phyloP scores from a whole-genome alignment of 92 coral and sea anemone genomes.

The Epizoanthus scotinus region DNA sequence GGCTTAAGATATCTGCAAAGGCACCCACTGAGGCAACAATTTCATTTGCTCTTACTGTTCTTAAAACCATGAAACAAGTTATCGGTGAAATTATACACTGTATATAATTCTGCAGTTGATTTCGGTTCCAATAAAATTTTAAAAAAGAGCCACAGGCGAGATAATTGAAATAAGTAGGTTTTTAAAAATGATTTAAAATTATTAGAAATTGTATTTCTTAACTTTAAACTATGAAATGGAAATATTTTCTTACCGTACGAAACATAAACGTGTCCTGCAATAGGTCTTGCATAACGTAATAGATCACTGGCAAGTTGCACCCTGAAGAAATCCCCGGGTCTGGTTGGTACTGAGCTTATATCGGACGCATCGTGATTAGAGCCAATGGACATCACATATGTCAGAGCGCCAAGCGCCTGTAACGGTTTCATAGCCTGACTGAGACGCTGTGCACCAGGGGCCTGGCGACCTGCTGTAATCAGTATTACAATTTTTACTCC shows the following conservation, averaged over 20 bases:
- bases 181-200: no score
- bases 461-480: constrained; percentile 24
- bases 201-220: no score
- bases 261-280: constrained; percentile 29
- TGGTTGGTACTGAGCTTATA: constrained; percentile 57
- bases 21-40: no score
- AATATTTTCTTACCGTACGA: constrained; percentile 17
- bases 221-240: not conserved
- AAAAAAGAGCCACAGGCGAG: no score
- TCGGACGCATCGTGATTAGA: constrained; percentile 55
- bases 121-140: no score
- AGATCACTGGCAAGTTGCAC: constrained; percentile 51
- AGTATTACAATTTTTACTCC: constrained; percentile 31
- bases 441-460: constrained; percentile 60
- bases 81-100: no score
- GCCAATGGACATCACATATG: constrained; percentile 82
- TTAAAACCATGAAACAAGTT: no score
- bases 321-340: constrained; percentile 70
- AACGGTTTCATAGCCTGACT: constrained; percentile 74
- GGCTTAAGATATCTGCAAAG: no score
- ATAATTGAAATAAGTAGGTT: no score
- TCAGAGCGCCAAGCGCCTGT: constrained; percentile 76
- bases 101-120: no score
- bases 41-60: no score
- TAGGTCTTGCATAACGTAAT: constrained; percentile 15